phyloP scores from a whole-genome alignment of 1,140 invertebrate species.

The Drosophila funebris region DNA sequence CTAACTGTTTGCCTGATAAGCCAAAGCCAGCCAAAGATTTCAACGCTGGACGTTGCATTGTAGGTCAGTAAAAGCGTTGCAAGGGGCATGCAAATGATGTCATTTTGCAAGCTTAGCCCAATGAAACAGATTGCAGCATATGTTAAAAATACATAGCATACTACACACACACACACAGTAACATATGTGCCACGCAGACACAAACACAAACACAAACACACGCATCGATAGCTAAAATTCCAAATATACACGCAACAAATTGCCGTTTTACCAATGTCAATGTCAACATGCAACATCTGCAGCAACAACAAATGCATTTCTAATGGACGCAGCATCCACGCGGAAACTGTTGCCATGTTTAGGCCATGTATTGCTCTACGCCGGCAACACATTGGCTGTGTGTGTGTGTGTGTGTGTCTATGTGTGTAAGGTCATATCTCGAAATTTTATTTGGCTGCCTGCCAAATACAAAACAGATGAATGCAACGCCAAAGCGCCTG shows the following conservation, averaged over 20 bases:
- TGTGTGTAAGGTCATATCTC: conserved; percentile 74
- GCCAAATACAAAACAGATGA: conserved; percentile 74
- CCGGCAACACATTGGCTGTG: conserved; percentile 35
- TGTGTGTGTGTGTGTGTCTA: background rate
- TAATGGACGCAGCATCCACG: conserved; percentile 74
- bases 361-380: conserved; percentile 39
- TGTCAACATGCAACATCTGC: conserved; percentile 64
- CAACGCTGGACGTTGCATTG: conserved; percentile 35
- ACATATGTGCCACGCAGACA: background rate
- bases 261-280: conserved; percentile 77
- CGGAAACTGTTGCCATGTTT: conserved; percentile 73
- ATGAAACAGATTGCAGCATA: conserved; percentile 63
- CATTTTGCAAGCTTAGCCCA: conserved; percentile 62
- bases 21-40: conserved; percentile 8
- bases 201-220: background rate
- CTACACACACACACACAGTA: background rate
- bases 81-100: conserved; percentile 41
- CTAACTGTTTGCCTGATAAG: conserved; percentile 48
- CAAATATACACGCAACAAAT: conserved; percentile 66
- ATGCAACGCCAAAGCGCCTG: conserved; percentile 58
- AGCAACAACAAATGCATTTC: conserved; percentile 66
- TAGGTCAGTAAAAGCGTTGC: conserved; percentile 44
- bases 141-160: conserved; percentile 66
- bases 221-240: conserved; percentile 13
- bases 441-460: conserved; percentile 78